Conservation (phyloP, 2,797 vertebrate species). For the Leptatherina wallacei region DNA sequence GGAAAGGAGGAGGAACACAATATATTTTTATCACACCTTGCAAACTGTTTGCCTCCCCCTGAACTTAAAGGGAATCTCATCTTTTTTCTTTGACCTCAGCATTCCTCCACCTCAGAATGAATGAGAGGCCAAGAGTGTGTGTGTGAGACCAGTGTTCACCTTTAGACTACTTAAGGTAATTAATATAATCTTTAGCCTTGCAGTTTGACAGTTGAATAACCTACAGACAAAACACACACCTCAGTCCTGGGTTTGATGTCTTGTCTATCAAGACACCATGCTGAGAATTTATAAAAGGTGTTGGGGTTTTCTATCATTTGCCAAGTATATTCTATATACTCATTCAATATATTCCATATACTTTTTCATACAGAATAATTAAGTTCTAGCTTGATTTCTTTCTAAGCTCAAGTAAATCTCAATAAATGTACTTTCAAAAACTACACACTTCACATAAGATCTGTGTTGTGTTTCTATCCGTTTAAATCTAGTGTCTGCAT, state of each 20-base stretch:
- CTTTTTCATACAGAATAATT: neutral
- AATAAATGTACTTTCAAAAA: neutral
- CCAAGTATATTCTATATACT: neutral
- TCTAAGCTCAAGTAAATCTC: neutral
- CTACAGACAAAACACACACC: conserved; percentile 58
- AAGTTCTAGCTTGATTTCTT: neutral
- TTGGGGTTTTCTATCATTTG: neutral
- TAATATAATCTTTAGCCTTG: conserved; percentile 55
- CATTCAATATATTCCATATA: neutral
- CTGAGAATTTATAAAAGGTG: conserved; percentile 1
- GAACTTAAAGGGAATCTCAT: conserved; percentile 71
- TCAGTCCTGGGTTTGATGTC: conserved; percentile 29
- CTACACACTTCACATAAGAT: neutral
- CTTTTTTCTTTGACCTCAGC: conserved; percentile 69
- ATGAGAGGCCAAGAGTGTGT: conserved; percentile 43
- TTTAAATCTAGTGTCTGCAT: neutral
- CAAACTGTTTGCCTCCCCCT: conserved; percentile 42
- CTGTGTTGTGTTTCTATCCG: neutral
- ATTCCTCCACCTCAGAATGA: conserved; percentile 60
- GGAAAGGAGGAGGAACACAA: conserved; percentile 36
- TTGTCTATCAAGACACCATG: conserved; percentile 35
- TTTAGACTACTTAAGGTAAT: conserved; percentile 63
- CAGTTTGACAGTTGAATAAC: conserved; percentile 62
- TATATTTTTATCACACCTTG: conserved; percentile 58
- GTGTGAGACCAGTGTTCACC: conserved; percentile 50